Evolutionary conservation across 2,113 vertebrate species (phyloP).

Genomic region (Toxostoma redivivum): DNA sequence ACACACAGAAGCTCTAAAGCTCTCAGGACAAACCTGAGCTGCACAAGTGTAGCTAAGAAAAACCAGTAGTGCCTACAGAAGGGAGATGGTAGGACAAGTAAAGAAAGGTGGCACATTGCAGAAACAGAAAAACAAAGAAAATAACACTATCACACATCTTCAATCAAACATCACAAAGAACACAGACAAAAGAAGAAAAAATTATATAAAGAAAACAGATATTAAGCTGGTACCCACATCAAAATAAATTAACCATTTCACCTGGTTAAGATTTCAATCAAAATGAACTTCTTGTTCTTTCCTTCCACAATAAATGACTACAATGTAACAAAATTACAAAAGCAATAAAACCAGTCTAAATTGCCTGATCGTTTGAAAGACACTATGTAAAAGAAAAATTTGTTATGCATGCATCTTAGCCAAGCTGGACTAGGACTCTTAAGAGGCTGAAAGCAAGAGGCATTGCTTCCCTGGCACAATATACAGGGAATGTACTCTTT

Average conservation of each 20-base stretch:
- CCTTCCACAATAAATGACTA: neutral
- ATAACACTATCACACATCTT: neutral
- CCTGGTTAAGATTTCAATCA: neutral
- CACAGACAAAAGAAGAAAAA: neutral
- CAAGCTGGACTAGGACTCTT: neutral
- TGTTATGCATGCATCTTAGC: neutral
- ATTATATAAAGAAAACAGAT: neutral
- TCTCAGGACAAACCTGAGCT: neutral
- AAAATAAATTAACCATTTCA: neutral
- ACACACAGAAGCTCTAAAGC: neutral
- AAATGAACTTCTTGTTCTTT: neutral
- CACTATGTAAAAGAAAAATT: neutral
- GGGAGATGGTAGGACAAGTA: neutral
- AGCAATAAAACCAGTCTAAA: neutral
- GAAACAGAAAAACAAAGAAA: neutral
- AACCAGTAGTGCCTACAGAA: neutral
- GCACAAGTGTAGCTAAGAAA: neutral
- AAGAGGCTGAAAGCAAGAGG: neutral
- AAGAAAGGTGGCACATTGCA: neutral
- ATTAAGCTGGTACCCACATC: neutral
- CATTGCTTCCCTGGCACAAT: neutral
- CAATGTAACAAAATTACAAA: neutral
- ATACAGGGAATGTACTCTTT: neutral
- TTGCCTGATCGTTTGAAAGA: neutral
- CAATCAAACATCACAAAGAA: neutral